Conservation (phyloP, 2,797 vertebrate genomes). For the Alectoris magna region DNA sequence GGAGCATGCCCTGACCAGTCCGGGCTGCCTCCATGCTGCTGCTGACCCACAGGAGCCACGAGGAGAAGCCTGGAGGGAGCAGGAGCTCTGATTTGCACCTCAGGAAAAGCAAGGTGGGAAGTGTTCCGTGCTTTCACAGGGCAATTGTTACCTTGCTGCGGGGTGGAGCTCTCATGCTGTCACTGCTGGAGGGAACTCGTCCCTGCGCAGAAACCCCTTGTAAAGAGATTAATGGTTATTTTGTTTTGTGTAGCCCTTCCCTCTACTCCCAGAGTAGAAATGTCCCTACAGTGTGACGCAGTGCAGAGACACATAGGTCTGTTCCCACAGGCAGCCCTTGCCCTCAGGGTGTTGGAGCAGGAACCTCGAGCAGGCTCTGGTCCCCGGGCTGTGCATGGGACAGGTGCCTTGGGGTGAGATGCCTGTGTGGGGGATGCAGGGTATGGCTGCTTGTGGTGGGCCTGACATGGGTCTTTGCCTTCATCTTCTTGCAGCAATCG, state of each 20-base stretch:
- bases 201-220: background rate
- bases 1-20: background rate
- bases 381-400: background rate
- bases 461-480: background rate
- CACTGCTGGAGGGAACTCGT: background rate
- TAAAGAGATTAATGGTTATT: background rate
- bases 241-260: background rate
- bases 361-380: background rate
- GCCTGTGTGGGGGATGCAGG: background rate
- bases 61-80: background rate
- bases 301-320: background rate
- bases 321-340: background rate
- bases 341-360: background rate
- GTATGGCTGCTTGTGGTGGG: fast-evolving
- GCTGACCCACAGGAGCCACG: background rate
- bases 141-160: background rate
- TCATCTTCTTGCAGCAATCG: background rate
- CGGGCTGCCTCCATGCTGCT: background rate
- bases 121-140: background rate
- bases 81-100: background rate
- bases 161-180: background rate
- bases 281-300: background rate
- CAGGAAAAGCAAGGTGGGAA: background rate
- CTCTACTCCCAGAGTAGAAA: background rate
- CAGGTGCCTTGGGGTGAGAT: background rate